Percentiles rank a stretch among this genome's conserved stretches.
Conservation (phyloP, 2,113 vertebrate species). For the Pseudolaguvia tuberculata region DNA sequence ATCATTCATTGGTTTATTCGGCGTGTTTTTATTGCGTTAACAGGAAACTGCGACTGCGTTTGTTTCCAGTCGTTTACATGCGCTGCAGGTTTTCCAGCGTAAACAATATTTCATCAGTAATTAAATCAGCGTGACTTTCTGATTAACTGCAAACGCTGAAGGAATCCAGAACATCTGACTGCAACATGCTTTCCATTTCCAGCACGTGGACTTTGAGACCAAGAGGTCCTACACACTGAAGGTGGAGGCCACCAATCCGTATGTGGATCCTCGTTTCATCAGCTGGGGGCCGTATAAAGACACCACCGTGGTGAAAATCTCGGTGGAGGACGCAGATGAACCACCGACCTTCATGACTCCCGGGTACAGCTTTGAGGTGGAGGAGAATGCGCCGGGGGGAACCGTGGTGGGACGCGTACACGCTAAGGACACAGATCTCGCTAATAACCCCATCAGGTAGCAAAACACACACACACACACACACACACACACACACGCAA, state of each 20-base stretch:
- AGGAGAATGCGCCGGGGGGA: constrained; percentile 85
- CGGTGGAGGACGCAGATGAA: constrained; percentile 91
- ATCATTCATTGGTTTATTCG: neutral
- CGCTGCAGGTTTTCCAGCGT: neutral
- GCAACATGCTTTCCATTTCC: constrained; percentile 34
- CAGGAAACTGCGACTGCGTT: neutral
- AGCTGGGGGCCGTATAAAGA: constrained; percentile 96
- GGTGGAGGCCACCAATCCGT: constrained; percentile 88
- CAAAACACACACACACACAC: too few species aligned
- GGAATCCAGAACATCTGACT: neutral
- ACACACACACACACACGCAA: too few species aligned
- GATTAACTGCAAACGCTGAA: constrained; percentile 1
- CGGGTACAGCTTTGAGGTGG: constrained; percentile 85
- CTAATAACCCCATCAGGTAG: constrained; percentile 88
- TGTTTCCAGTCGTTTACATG: neutral
- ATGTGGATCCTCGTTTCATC: constrained; percentile 85
- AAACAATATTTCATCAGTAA: constrained; percentile 25
- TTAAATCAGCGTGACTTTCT: neutral
- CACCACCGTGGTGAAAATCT: constrained; percentile 86
- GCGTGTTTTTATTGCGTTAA: neutral
- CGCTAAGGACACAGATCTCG: constrained; percentile 90
- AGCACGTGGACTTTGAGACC: constrained; percentile 91
- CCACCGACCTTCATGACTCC: constrained; percentile 84
- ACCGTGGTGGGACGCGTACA: constrained; percentile 89
- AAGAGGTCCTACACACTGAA: constrained; percentile 87